These are phyloP conservation scores for Acanthochromis polyacanthus DNA, from an alignment of 2,113 vertebrate genomes.

Conservation along the genomic window DNA sequence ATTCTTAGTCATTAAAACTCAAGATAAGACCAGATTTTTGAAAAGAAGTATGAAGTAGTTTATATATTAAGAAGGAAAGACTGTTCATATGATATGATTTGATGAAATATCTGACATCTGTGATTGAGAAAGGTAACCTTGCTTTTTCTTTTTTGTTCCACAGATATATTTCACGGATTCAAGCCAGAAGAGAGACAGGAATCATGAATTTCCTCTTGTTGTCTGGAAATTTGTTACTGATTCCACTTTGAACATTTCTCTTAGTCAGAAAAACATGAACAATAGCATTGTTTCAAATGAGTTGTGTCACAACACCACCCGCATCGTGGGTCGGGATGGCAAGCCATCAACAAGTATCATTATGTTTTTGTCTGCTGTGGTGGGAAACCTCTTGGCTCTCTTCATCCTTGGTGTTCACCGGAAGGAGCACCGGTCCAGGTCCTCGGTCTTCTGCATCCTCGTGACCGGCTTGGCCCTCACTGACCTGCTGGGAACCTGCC, in stretches of 20 bases:
- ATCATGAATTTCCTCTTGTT: neutral
- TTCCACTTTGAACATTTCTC: constrained; percentile 29
- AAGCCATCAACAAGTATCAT: constrained; percentile 84
- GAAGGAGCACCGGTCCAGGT: constrained; percentile 82
- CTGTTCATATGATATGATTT: neutral
- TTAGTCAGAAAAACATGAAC: constrained; percentile 47
- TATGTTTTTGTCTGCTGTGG: constrained; percentile 90
- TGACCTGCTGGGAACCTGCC: constrained; percentile 91
- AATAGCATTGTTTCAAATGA: constrained; percentile 59
- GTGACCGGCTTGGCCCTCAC: constrained; percentile 91
- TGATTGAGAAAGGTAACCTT: neutral
- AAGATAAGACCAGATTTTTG: too few relatives aligned
- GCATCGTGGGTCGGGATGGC: constrained; percentile 70
- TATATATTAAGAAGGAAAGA: too few relatives aligned
- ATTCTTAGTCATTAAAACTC: neutral
- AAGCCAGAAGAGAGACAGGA: neutral
- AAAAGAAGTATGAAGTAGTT: too few relatives aligned
- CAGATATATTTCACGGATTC: constrained; percentile 3
- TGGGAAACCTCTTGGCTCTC: constrained; percentile 90
- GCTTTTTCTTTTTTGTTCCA: neutral
- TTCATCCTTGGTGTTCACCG: constrained; percentile 88
- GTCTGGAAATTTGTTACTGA: constrained; percentile 3
- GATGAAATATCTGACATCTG: neutral
- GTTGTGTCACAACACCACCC: constrained; percentile 79
- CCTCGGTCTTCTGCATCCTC: constrained; percentile 90